Evolutionary conservation across 2,113 vertebrate species (phyloP).

Genomic region (Tauraco erythrolophus): DNA sequence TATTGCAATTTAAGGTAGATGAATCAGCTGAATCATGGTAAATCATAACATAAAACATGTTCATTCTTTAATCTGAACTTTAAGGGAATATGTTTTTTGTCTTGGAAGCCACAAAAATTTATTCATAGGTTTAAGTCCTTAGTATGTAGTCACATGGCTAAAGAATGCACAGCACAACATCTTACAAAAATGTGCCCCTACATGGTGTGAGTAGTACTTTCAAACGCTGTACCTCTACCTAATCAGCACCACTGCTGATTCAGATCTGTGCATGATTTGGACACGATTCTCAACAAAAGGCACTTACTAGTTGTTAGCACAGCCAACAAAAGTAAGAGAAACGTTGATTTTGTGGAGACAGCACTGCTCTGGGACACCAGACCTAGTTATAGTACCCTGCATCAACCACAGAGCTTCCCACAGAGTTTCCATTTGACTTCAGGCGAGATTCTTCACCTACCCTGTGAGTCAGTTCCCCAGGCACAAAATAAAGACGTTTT

Average conservation of each 20-base stretch:
- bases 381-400: not conserved
- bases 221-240: not conserved
- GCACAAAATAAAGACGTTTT: slow-evolving; percentile 45
- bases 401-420: slow-evolving; percentile 16
- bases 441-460: not conserved
- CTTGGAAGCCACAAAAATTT: not conserved
- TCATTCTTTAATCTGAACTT: not conserved
- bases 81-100: not conserved
- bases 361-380: not conserved
- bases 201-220: not conserved
- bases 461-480: not conserved
- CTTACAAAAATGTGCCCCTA: not conserved
- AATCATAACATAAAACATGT: not conserved
- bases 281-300: not conserved
- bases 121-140: not conserved
- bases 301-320: not conserved
- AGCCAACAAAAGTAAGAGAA: not conserved
- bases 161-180: not conserved
- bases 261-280: not conserved
- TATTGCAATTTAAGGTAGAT: not conserved
- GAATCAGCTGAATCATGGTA: not conserved
- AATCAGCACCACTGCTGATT: not conserved
- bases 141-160: not conserved
- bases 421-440: slow-evolving; percentile 15
- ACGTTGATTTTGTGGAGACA: not conserved